phyloP scores from a whole-genome alignment of 2,797 vertebrate species.

The Anabacerthia variegaticeps region DNA sequence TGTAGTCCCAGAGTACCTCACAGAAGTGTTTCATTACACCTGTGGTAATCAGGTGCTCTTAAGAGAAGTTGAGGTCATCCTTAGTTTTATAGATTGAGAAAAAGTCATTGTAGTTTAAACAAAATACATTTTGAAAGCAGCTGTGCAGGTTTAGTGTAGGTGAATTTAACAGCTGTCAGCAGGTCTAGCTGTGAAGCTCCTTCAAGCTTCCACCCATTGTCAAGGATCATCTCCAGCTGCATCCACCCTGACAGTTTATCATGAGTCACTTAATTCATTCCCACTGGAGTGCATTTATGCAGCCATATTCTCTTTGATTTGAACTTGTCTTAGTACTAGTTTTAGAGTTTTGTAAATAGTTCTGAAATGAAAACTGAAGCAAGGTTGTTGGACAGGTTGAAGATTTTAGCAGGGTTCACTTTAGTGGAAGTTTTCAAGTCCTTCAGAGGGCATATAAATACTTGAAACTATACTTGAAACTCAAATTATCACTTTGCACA shows the following conservation, averaged over 20 bases:
- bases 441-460: background rate
- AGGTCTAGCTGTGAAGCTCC: background rate
- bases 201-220: conserved; percentile 17
- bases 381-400: background rate
- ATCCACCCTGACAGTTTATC: background rate
- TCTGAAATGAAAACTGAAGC: background rate
- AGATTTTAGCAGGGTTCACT: background rate
- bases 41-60: background rate
- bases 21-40: background rate
- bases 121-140: background rate
- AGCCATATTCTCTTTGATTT: background rate
- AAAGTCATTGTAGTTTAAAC: background rate
- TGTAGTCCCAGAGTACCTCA: background rate
- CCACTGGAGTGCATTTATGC: background rate
- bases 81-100: background rate
- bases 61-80: background rate
- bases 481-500: background rate
- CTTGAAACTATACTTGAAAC: background rate
- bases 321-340: background rate
- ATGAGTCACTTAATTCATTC: background rate
- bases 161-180: background rate
- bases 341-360: background rate
- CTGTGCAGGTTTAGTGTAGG: background rate
- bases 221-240: conserved; percentile 2
- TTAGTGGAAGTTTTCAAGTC: background rate